Conservation (phyloP, 2,888 invertebrate genomes). For the Melanotus villosus region DNA sequence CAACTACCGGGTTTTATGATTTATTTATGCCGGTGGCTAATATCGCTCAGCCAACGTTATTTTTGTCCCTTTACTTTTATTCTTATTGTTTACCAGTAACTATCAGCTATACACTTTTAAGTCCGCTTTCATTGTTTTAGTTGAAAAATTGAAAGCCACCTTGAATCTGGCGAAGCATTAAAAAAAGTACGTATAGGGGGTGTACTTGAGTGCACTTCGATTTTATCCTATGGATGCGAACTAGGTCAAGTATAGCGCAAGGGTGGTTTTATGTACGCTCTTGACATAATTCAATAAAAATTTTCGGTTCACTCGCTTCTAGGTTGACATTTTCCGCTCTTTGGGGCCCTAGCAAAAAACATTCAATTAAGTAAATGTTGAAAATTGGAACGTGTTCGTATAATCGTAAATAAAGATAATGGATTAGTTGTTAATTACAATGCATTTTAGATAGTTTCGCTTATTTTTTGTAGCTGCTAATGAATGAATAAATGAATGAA, state of each 20-base stretch:
- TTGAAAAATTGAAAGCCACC: slow-evolving; percentile 1
- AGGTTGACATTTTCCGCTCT: neutral
- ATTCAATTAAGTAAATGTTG: neutral
- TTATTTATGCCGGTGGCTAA: slow-evolving; percentile 52
- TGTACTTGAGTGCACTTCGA: slow-evolving; percentile 34
- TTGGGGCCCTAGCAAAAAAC: neutral
- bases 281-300: slow-evolving; percentile 33
- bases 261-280: slow-evolving; percentile 33
- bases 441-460: too few species aligned
- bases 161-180: slow-evolving; percentile 16
- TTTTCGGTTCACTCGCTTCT: slow-evolving; percentile 21
- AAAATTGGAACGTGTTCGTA: neutral
- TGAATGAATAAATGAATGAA: too few species aligned
- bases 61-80: slow-evolving; percentile 33
- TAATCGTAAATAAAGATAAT: too few species aligned
- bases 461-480: too few species aligned
- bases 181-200: slow-evolving; percentile 20
- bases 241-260: slow-evolving; percentile 41
- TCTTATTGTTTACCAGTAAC: neutral
- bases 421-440: too few species aligned
- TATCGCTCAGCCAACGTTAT: slow-evolving; percentile 46
- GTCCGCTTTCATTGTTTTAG: slow-evolving; percentile 10
- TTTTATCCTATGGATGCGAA: slow-evolving; percentile 32
- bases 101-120: neutral
- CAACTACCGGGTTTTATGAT: slow-evolving; percentile 49